Conservation (phyloP, 2,797 vertebrate genomes). For the Malurus leucopterus region DNA sequence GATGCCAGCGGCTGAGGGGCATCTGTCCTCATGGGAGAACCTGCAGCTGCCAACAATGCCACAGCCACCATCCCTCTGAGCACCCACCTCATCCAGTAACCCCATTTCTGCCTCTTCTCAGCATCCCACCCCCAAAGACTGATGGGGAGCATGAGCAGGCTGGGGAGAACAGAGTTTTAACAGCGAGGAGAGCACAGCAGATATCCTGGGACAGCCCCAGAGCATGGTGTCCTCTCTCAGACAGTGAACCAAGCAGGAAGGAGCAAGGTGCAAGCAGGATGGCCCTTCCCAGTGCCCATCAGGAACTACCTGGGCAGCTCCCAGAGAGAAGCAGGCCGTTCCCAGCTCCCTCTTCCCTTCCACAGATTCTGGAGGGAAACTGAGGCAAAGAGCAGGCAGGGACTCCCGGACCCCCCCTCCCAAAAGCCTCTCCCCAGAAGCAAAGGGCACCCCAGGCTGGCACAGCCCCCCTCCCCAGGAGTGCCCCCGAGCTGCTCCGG, state of each 20-base stretch:
- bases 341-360: background rate
- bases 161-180: background rate
- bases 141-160: background rate
- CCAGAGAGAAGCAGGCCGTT: background rate
- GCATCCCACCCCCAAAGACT: background rate
- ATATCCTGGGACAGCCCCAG: background rate
- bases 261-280: background rate
- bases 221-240: background rate
- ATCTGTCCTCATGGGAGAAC: accelerated
- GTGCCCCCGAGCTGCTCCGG: background rate
- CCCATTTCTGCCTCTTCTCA: background rate
- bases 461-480: background rate
- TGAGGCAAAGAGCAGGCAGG: background rate
- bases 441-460: background rate
- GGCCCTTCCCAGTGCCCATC: background rate
- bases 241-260: background rate
- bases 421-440: background rate
- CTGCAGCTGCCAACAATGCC: background rate
- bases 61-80: background rate
- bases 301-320: background rate
- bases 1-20: background rate
- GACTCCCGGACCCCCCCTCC: background rate
- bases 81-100: background rate
- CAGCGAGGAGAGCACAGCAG: background rate
- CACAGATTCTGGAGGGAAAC: background rate